Conservation (phyloP, 2,888 invertebrate genomes). For the Macrophya annulata region DNA sequence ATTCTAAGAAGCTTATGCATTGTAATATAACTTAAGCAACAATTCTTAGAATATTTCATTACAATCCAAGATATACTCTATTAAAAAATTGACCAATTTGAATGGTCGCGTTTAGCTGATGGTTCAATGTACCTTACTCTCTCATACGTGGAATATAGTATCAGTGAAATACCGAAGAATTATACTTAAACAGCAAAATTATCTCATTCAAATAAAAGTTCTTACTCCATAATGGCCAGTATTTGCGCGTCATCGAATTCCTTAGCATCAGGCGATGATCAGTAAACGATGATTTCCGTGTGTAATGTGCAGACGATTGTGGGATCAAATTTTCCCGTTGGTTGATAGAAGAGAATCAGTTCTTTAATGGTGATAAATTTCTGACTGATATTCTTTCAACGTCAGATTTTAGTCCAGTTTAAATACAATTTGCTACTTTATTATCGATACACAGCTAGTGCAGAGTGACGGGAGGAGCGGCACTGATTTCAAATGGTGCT, state of each 20-base stretch:
- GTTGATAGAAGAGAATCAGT: no score
- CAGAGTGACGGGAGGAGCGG: constrained; percentile 75
- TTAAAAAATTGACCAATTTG: not conserved
- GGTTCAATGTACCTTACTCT: not conserved
- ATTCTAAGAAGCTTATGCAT: not conserved
- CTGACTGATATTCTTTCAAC: not conserved
- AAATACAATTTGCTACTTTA: not conserved
- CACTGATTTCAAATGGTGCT: constrained; percentile 80
- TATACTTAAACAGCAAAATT: not conserved
- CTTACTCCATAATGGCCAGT: not conserved
- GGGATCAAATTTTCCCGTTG: not conserved
- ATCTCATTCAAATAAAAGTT: not conserved
- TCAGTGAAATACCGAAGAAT: not conserved
- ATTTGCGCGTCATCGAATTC: constrained; percentile 1
- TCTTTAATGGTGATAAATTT: no score
- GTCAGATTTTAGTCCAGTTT: not conserved
- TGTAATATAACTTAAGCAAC: no score
- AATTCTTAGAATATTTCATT: no score
- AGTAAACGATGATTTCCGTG: not conserved
- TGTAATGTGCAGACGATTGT: not conserved
- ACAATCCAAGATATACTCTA: not conserved
- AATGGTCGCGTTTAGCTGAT: not conserved
- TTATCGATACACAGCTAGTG: constrained; percentile 49
- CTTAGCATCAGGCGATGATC: not conserved
- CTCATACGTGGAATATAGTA: not conserved